These are phyloP conservation scores for Scaptodrosophila latifasciaeformis DNA, from an alignment of 2,888 invertebrate species.

Conservation along the genomic window DNA sequence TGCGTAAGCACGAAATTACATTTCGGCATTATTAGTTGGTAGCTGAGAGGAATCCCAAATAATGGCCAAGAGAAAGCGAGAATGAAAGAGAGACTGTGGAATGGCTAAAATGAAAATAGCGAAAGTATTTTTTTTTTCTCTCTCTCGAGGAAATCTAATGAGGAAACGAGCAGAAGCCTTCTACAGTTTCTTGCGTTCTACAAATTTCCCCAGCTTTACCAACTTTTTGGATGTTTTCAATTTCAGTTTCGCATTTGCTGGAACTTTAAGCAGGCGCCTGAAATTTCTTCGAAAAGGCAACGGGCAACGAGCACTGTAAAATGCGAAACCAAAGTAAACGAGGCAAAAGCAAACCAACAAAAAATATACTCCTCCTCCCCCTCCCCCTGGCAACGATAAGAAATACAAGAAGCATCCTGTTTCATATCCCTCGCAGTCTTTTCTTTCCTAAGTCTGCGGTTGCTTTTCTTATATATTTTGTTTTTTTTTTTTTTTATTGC, in stretches of 20 bases:
- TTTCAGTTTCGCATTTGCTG: background rate
- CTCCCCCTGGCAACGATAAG: background rate
- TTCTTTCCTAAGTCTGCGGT: too few species aligned
- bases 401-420: background rate
- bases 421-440: too few species aligned
- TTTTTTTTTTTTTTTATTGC: too few species aligned
- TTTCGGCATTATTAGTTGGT: conserved; percentile 21
- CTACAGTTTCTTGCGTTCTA: too few species aligned
- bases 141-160: conserved; percentile 6
- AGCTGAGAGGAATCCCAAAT: background rate
- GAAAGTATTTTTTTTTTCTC: conserved; percentile 4
- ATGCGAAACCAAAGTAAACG: background rate
- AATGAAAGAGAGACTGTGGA: background rate
- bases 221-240: too few species aligned
- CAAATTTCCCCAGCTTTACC: too few species aligned
- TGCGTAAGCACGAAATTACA: conserved; percentile 61
- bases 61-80: background rate
- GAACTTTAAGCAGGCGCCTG: too few species aligned
- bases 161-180: too few species aligned
- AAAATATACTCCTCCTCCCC: background rate
- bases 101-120: conserved; percentile 2
- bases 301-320: too few species aligned
- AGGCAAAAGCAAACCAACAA: conserved; percentile 1
- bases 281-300: too few species aligned
- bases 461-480: too few species aligned